Evolutionary conservation across 2,113 vertebrate species (phyloP), one percentile per base, ranked within the genome.

Genomic region (Grantiella picta): DNA sequence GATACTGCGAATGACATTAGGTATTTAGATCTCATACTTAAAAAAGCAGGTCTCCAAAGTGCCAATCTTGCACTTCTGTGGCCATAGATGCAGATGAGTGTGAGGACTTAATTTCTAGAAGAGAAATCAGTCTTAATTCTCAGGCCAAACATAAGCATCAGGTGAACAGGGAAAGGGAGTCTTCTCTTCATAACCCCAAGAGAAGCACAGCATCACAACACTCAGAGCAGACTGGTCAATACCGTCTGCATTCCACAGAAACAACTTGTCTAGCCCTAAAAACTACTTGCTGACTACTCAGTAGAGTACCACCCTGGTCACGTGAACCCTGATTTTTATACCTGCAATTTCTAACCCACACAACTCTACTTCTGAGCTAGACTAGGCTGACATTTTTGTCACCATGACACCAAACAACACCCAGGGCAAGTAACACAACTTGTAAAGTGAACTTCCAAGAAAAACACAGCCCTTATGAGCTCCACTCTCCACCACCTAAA

Each of bases 331-430:
- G 1, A 35, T 38, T 65, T 60, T 80, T 65, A 27, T 31, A 38
- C 12, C 50, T 53, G 20, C 29, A 73, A 38, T 76, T 90, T 69
- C 36, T 53, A 77, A 82, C 8, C 44, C 57, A 45, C 17, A 18
- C 17, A 36, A 16, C 3, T 56, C 36, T 90, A 20, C 45, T 83
- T 85, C 50, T 73, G 36, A 56, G 10, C 15, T 33, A 79, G 63
- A 45, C 4, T 17, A 82, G 28, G 31, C 42, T 83, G 59, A 73
- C 12, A 15, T 59, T 79, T 92, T 61, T 94, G 63, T 79, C 38
- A 40, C 20, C 2, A 0, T 0, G 2, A 36, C 31, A 86, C 17
- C 16, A 52, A 42, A 68, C 3, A 44, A 10, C 14, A 75, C 7
- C n/a, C 20, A 47, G 17, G 9, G 23, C 19, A 65, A 49, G 15